A percentile compares a stretch with the other conserved stretches of the same genome.
These are phyloP conservation scores for Boulengeromyrus knoepffleri DNA, from an alignment of 2,113 vertebrate species.

Conservation along the genomic window DNA sequence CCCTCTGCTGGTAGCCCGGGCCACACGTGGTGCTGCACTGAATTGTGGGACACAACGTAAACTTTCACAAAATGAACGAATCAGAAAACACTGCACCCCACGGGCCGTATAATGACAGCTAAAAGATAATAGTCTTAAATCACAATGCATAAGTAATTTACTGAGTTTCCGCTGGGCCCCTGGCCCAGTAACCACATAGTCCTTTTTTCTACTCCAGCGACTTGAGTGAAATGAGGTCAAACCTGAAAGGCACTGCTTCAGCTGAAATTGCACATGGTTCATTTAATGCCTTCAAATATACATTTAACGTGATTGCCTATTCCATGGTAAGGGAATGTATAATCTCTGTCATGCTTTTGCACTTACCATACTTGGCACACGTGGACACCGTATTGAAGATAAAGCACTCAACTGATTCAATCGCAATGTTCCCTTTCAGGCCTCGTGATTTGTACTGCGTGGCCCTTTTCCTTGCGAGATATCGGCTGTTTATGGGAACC, in stretches of 20 bases:
- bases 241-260: conserved; percentile 58
- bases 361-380: conserved; percentile 24
- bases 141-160: conserved; percentile 27
- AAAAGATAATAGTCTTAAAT: conserved; percentile 25
- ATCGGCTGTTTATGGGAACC: not conserved
- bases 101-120: not conserved
- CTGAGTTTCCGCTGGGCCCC: conserved; percentile 32
- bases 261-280: conserved; percentile 58
- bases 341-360: conserved; percentile 42
- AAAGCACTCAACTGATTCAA: conserved; percentile 11
- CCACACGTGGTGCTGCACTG: conserved; percentile 92
- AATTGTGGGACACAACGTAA: not conserved
- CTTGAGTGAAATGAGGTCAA: conserved; percentile 66
- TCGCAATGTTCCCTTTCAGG: conserved; percentile 1
- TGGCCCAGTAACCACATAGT: conserved; percentile 35
- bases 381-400: not conserved
- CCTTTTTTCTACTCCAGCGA: conserved; percentile 55
- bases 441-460: not conserved
- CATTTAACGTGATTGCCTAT: conserved; percentile 40
- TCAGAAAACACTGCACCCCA: not conserved
- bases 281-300: conserved; percentile 66
- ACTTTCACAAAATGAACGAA: conserved; percentile 12
- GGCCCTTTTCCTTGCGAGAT: not conserved
- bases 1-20: conserved; percentile 88
- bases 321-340: conserved; percentile 24